Evolutionary conservation across 1,140 invertebrate genomes (phyloP), one percentile per base, ranked within the genome.

Genomic region (Diorhabda carinulata): DNA sequence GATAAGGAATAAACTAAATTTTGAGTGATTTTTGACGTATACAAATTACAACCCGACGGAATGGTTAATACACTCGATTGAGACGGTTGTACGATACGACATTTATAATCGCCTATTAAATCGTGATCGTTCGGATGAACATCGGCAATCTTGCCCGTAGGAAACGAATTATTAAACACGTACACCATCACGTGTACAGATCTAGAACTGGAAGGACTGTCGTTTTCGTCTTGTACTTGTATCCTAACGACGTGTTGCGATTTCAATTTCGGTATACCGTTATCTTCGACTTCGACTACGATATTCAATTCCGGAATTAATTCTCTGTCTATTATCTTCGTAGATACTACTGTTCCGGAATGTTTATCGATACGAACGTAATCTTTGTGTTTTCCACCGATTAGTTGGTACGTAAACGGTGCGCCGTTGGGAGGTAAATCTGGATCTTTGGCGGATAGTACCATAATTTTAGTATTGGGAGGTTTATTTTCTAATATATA

Each of bases 81-180:
- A n/a, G 80, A 81, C 5, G 85, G 85, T 77, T 87, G 83, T 52
- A 92, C 78, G 66, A 96, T 88, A 77, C 88, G 89, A 80, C 96
- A 98, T 71, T 86, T 89, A 80, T 97, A 98, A 71, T 94, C 89
- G 2, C 95, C 96, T 57, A 88, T 88, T 8, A 89, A 87, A 80
- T 98, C 96, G 3, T 89, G 86, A 84, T 98, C 96, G 76, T 95
- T 92, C 3, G 96, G 96, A 81, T 91, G 91, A 1, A 98, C 91
- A 81, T 96, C 88, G 10, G 94, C 96, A 70, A 98, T 90, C 82
- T 92, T 92, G 57, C 93, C 92, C 40, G 86, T 74, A 0, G 91
- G 90, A 73, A 85, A 87, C 62, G 85, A 84, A 61, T 89, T 88
- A 75, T 92, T 91, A 72, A 92, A 92, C 0, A 91, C 86, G 78